Evolutionary conservation across 2,888 invertebrate species (phyloP).

Genomic region (Xanthorhoe designata): DNA sequence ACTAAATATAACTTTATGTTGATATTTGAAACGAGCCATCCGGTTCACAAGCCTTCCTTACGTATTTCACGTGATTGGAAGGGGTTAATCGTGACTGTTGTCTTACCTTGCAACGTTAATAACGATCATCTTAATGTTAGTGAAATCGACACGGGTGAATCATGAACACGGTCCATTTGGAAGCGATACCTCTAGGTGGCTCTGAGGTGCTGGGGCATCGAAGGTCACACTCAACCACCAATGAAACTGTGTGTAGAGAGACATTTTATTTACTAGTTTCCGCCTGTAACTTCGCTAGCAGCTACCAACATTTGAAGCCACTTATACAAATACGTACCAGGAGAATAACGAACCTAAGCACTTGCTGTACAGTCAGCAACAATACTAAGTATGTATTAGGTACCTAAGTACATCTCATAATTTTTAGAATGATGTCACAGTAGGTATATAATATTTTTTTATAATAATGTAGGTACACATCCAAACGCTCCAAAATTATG

Average conservation of each 20-base stretch:
- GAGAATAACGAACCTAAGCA: too few relatives aligned
- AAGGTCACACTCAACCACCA: background rate
- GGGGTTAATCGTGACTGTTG: slow-evolving; percentile 52
- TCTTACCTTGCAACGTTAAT: slow-evolving; percentile 42
- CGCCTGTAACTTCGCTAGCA: too few relatives aligned
- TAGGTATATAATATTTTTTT: too few relatives aligned
- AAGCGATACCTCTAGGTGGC: background rate
- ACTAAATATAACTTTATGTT: slow-evolving; percentile 19
- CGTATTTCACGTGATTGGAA: slow-evolving; percentile 38
- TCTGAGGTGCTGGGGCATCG: background rate
- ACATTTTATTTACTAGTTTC: background rate
- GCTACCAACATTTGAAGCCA: too few relatives aligned
- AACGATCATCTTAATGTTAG: slow-evolving; percentile 42
- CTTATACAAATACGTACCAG: too few relatives aligned
- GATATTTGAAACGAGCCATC: slow-evolving; percentile 47
- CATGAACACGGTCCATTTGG: slow-evolving; percentile 13
- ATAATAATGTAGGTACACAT: too few relatives aligned
- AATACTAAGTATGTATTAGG: too few relatives aligned
- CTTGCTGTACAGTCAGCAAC: too few relatives aligned
- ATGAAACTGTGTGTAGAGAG: background rate
- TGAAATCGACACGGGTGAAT: slow-evolving; percentile 35
- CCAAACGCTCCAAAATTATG: too few relatives aligned
- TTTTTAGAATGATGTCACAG: too few relatives aligned
- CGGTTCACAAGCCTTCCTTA: slow-evolving; percentile 17
- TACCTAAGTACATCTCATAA: too few relatives aligned